Evolutionary conservation across 1,140 invertebrate genomes (phyloP), one percentile per base, ranked within the genome.

Genomic region (Camponotus floridanus): DNA sequence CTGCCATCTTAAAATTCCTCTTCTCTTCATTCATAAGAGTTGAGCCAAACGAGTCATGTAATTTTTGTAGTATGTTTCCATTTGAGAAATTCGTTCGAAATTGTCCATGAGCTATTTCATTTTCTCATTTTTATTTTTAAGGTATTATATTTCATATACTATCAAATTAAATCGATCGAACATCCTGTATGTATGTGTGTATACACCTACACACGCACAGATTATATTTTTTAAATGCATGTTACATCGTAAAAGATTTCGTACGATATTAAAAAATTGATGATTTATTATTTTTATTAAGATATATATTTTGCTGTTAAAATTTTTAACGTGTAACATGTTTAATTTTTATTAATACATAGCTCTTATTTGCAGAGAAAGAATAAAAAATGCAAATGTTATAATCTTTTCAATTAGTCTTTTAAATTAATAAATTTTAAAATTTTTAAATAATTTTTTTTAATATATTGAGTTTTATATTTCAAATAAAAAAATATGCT

Each of bases 371-470:
- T 76, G 4, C 15, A 31, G 61, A 21, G 8, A 26, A 26, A 61
- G n/a, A 33, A 74, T 15, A 21, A 15, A 26, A 57, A 42, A 59
- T 42, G 8, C 2, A 33, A 7, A 15, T 62, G 26, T n/a, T 33
- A 57, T 36, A 73, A 48, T 48, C 13, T 39, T 36, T 18, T 26
- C 36, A 74, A 6, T 39, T 39, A 26, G 26, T 7, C 13, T 76
- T 74, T 59, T 76, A 33, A 33, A 45, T 64, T 33, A 26, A 39
- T 26, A 39, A 33, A 15, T 15, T 48, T 48, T 15, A 0, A 48
- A 48, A 3, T 48, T 48, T 76, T 33, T 33, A 42, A 62, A 11
- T 67, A 81, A 62, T 83, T 18, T 68, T 74, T 76, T 64, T 61
- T 36, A 21, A 0, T 64, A 31, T 21, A 48, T 81, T 26, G 21